phyloP scores from a whole-genome alignment of 2,888 invertebrate genomes.

The Drosophila longiperda region DNA sequence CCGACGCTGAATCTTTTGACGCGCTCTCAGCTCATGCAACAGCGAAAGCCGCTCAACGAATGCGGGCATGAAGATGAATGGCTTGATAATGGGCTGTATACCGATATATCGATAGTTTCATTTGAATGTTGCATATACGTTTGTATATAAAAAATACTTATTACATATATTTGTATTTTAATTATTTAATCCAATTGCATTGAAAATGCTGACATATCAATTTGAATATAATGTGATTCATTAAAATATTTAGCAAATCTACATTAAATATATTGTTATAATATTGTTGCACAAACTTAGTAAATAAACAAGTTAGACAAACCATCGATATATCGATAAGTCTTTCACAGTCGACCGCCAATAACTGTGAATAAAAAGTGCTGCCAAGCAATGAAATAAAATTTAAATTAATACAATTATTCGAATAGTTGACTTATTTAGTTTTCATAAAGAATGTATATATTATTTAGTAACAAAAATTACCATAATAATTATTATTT shows the following conservation, averaged over 20 bases:
- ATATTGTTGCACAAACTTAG: background rate
- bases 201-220: rapidly evolving
- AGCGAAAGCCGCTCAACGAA: conserved; percentile 78
- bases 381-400: conserved; percentile 33
- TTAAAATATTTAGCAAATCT: background rate
- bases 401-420: background rate
- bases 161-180: background rate
- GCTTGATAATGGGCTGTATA: conserved; percentile 13
- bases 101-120: conserved; percentile 31
- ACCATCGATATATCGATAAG: conserved; percentile 8
- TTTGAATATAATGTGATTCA: background rate
- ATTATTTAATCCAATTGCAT: background rate
- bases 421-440: background rate
- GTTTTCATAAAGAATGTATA: background rate
- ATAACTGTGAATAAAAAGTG: conserved; percentile 19
- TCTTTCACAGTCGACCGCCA: background rate
- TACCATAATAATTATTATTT: background rate
- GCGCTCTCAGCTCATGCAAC: conserved; percentile 67
- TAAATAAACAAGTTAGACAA: rapidly evolving
- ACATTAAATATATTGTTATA: background rate
- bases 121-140: conserved; percentile 4
- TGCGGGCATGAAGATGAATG: conserved; percentile 48
- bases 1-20: conserved; percentile 9
- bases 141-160: background rate
- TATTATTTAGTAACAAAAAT: background rate